Conservation (phyloP, 2,888 invertebrate genomes). For the Lacanobia wlatinum region DNA sequence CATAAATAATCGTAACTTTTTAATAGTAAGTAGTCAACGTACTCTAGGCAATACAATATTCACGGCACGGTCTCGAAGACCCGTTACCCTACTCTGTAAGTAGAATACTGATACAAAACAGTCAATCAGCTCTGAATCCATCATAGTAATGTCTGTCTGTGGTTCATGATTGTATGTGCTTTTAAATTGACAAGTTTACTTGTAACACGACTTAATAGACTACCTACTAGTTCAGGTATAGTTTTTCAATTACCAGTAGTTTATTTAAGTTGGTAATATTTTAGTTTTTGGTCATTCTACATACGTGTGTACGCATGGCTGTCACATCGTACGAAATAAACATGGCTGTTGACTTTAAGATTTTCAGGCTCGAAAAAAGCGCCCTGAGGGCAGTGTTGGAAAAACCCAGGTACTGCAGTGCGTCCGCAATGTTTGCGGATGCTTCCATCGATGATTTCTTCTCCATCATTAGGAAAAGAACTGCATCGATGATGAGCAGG, state of each 20-base stretch:
- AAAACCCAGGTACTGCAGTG: too few species aligned
- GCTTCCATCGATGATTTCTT: too few species aligned
- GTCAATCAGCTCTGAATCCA: constrained; percentile 67
- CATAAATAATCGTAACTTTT: constrained; percentile 37
- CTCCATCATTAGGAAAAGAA: too few species aligned
- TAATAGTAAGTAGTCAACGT: constrained; percentile 47
- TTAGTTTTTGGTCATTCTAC: not conserved
- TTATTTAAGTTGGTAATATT: not conserved
- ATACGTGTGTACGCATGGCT: not conserved
- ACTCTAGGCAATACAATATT: constrained; percentile 75
- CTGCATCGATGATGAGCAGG: too few species aligned
- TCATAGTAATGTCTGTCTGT: constrained; percentile 72
- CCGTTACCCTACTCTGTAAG: constrained; percentile 83
- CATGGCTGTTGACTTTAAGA: not conserved
- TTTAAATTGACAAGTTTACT: constrained; percentile 42
- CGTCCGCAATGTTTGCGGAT: too few species aligned
- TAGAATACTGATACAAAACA: constrained; percentile 81
- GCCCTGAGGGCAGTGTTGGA: too few species aligned
- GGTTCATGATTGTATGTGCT: constrained; percentile 51
- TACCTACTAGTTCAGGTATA: not conserved
- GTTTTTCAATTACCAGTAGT: constrained; percentile 7
- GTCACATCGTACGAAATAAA: too few species aligned
- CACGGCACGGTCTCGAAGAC: constrained; percentile 74
- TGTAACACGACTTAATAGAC: constrained; percentile 11
- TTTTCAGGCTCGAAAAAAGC: too few species aligned